A percentile compares a stretch with the other conserved stretches of the same genome.
Evolutionary conservation across 30 jellyfish, hydroid and myxozoan species (phyloP).

Genomic region (Catostylus mosaicus): DNA sequence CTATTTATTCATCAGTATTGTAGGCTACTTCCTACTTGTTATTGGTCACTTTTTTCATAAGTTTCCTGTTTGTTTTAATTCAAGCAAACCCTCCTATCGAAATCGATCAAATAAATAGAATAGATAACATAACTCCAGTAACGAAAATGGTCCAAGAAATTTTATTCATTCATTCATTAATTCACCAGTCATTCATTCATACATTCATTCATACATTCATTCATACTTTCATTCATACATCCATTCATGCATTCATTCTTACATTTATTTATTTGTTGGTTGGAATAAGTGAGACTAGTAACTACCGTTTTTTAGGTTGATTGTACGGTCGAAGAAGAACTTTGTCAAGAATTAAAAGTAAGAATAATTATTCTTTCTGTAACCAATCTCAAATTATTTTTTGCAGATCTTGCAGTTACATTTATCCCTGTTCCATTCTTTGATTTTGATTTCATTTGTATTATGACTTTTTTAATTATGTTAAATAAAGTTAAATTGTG

Average conservation of each 20-base stretch:
- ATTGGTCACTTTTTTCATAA: neutral
- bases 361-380: neutral
- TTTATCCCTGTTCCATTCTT: neutral
- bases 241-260: neutral
- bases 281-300: neutral
- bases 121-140: too few species aligned
- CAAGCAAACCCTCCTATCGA: too few species aligned
- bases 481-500: too few species aligned
- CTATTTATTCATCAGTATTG: too few species aligned
- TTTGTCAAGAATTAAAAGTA: conserved; percentile 9
- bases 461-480: too few species aligned
- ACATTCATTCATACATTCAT: neutral
- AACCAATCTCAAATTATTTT: neutral
- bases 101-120: too few species aligned
- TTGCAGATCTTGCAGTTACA: neutral
- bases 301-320: conserved; percentile 12
- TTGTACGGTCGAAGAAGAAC: conserved; percentile 5
- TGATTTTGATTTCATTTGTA: neutral
- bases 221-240: neutral
- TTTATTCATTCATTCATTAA: too few species aligned
- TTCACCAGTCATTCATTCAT: too few species aligned
- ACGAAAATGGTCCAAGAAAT: too few species aligned
- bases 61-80: conserved; percentile 1
- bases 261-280: neutral
- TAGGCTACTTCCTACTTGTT: neutral